A percentile compares a stretch with the other conserved stretches of the same genome.
phyloP scores from a whole-genome alignment of 2,888 invertebrate genomes.

The Augiades crinisus region DNA sequence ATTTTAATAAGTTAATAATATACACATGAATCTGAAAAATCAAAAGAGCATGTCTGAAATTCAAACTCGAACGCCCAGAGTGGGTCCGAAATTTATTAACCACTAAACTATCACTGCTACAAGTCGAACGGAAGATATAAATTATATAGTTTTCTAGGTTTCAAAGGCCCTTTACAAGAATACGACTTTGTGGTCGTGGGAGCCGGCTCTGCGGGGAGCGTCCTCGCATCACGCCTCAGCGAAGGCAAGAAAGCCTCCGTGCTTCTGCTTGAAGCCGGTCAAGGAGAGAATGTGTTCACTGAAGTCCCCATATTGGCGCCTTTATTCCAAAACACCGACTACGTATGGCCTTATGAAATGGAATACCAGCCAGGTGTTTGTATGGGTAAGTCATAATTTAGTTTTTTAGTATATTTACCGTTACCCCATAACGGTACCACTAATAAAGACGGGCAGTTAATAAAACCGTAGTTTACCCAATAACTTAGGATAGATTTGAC shows the following conservation, averaged over 20 bases:
- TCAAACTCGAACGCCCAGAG: too few species aligned
- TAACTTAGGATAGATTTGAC: too few species aligned
- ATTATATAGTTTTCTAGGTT: slow-evolving; percentile 58
- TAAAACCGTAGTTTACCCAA: too few species aligned
- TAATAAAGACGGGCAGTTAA: too few species aligned
- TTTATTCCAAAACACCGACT: slow-evolving; percentile 59
- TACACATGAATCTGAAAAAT: too few species aligned
- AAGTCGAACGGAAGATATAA: too few species aligned
- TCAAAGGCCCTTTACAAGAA: slow-evolving; percentile 58
- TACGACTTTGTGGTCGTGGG: slow-evolving; percentile 78
- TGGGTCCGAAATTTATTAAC: too few species aligned
- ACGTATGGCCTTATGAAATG: slow-evolving; percentile 78
- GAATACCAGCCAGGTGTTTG: slow-evolving; percentile 79
- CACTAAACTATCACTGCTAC: too few species aligned
- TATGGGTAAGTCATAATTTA: slow-evolving; percentile 48
- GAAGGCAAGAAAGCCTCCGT: slow-evolving; percentile 69
- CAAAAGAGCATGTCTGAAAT: too few species aligned
- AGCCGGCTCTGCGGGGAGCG: slow-evolving; percentile 79
- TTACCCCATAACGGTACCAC: too few species aligned
- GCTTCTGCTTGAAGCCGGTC: slow-evolving; percentile 73
- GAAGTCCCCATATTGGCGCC: slow-evolving; percentile 70
- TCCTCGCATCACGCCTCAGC: slow-evolving; percentile 73
- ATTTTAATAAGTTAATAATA: too few species aligned
- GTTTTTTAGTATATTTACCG: neutral
- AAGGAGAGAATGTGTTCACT: slow-evolving; percentile 63